A percentile compares a stretch with the other conserved stretches of the same genome.
Evolutionary conservation across 2,797 vertebrate genomes (phyloP).

Genomic region (Characodon lateralis): DNA sequence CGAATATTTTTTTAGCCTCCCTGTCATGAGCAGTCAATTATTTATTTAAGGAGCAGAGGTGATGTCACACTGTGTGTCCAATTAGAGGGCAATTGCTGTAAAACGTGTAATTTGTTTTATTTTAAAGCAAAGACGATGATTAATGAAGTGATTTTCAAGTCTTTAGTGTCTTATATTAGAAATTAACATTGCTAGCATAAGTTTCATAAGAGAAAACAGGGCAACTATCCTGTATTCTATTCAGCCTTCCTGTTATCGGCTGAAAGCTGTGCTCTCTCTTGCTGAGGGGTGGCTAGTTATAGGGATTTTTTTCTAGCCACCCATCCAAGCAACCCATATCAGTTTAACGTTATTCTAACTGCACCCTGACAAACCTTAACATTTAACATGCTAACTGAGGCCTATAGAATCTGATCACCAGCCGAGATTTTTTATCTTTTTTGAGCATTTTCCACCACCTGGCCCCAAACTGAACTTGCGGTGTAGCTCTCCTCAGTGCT

Average conservation of each 20-base stretch:
- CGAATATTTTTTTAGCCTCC: background rate
- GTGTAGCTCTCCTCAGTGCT: background rate
- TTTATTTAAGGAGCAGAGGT: background rate
- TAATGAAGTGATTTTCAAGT: background rate
- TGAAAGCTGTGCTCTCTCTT: background rate
- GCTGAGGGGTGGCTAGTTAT: too few relatives aligned
- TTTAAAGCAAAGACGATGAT: background rate
- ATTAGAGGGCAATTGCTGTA: background rate
- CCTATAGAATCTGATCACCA: background rate
- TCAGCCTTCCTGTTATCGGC: background rate
- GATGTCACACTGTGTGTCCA: too few relatives aligned
- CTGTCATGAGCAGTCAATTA: background rate
- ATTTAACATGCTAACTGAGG: background rate
- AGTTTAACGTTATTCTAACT: background rate
- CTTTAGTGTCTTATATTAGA: background rate
- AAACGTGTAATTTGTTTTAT: background rate
- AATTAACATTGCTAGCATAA: background rate
- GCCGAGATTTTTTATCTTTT: background rate
- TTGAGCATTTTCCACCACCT: background rate
- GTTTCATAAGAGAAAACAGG: background rate
- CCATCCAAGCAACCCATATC: background rate
- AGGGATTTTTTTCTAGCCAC: background rate
- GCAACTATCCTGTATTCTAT: background rate
- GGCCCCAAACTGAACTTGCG: background rate
- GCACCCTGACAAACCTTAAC: background rate